These are phyloP conservation scores for Shinisaurus crocodilurus DNA, from an alignment of 2,113 vertebrate species.

Conservation along the genomic window DNA sequence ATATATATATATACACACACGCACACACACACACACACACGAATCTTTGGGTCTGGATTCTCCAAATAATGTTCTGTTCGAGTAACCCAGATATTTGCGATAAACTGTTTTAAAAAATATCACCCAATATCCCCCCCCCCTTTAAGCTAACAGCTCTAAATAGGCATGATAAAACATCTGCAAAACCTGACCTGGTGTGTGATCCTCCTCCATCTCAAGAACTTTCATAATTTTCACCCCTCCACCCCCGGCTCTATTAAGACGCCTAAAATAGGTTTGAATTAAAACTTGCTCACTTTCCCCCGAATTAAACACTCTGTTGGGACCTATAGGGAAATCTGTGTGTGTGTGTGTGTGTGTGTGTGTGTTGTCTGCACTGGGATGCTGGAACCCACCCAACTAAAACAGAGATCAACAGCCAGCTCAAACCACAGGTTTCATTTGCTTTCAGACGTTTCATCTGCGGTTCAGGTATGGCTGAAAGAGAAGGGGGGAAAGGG, in stretches of 20 bases:
- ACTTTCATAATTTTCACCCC: not conserved
- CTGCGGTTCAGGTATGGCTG: not conserved
- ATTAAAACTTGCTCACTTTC: conserved; percentile 14
- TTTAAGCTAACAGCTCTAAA: not conserved
- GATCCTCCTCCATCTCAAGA: not conserved
- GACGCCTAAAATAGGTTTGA: conserved; percentile 16
- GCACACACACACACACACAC: too few relatives aligned
- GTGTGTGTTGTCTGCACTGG: not conserved
- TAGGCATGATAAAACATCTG: not conserved
- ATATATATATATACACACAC: too few relatives aligned
- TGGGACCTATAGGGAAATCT: not conserved
- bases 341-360: not conserved
- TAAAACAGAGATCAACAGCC: conserved; percentile 8
- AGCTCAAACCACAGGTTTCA: conserved; percentile 3
- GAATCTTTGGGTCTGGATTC: not conserved
- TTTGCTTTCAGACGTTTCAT: conserved; percentile 7
- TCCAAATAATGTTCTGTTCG: not conserved
- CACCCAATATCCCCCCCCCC: not conserved
- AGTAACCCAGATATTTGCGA: not conserved
- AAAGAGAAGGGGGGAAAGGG: not conserved
- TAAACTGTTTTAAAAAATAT: not conserved
- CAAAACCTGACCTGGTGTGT: not conserved
- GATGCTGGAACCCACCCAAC: not conserved
- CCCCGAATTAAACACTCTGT: not conserved
- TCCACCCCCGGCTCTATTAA: not conserved